phyloP scores from a whole-genome alignment of 2,888 invertebrate genomes.

The Ophion ellenae region DNA sequence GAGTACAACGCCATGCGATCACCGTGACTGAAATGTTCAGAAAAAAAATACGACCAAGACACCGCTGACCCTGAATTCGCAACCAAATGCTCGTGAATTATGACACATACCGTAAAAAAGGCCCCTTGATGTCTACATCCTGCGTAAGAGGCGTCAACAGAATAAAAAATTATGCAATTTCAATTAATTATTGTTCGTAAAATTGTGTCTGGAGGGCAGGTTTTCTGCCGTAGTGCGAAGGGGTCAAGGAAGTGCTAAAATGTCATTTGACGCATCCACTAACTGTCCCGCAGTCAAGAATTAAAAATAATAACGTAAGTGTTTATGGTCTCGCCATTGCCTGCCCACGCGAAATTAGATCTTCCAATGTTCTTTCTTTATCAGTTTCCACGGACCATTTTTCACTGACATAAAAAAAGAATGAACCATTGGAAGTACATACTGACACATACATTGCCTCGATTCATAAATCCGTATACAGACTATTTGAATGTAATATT shows the following conservation, averaged over 20 bases:
- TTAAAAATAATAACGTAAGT: constrained; percentile 38
- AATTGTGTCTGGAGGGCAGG: constrained; percentile 32
- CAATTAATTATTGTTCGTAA: constrained; percentile 39
- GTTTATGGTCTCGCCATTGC: constrained; percentile 46
- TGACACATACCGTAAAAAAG: constrained; percentile 29
- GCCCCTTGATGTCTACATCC: constrained; percentile 49
- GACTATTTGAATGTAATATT: neutral
- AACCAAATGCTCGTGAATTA: constrained; percentile 7
- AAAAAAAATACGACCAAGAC: constrained; percentile 22
- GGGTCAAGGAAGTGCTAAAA: constrained; percentile 41
- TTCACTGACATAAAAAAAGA: constrained; percentile 10
- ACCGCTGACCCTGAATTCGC: constrained; percentile 34
- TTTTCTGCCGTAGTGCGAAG: constrained; percentile 15
- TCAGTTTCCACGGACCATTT: constrained; percentile 18
- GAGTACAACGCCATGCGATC: constrained; percentile 6
- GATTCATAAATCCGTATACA: constrained; percentile 9
- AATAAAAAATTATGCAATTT: constrained; percentile 40
- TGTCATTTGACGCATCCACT: constrained; percentile 38
- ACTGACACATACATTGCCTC: neutral
- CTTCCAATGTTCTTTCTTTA: constrained; percentile 21
- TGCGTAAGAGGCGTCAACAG: constrained; percentile 39
- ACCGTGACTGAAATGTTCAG: constrained; percentile 49
- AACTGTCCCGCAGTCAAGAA: constrained; percentile 40
- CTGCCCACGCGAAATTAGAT: constrained; percentile 50
- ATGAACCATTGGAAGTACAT: constrained; percentile 15